Percentiles rank a stretch among this genome's conserved stretches.
phyloP scores from a whole-genome alignment of 92 coral and sea anemone genomes.

The Anthopleura xanthogrammica region DNA sequence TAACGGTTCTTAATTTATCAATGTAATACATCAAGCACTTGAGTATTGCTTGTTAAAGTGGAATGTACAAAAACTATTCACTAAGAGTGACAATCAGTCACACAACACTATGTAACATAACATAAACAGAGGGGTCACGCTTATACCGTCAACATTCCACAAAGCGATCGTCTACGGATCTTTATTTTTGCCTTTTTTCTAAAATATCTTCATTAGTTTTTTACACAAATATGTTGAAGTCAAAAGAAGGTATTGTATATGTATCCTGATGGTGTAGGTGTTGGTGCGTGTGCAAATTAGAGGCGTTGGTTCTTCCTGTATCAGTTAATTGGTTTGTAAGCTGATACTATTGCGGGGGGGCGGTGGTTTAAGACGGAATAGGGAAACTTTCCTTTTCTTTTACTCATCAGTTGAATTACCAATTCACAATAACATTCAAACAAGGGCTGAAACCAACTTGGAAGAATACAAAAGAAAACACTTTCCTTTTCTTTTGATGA shows the following conservation, averaged over 20 bases:
- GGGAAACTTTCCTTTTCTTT: neutral
- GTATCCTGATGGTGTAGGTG: neutral
- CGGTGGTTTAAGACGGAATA: slow-evolving; percentile 18
- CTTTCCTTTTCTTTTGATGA: neutral
- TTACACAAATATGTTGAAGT: neutral
- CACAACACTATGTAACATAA: neutral
- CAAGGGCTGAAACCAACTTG: neutral
- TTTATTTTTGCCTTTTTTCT: neutral
- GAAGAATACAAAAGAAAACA: neutral
- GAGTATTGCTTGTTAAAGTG: neutral
- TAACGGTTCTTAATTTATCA: neutral
- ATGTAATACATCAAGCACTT: neutral
- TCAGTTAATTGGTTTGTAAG: neutral
- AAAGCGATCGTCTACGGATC: neutral
- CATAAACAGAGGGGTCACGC: neutral
- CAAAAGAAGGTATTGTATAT: neutral
- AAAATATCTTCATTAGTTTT: neutral
- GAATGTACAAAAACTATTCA: neutral
- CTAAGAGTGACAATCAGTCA: neutral
- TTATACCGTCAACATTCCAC: neutral
- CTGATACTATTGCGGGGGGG: neutral
- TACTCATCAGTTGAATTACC: neutral
- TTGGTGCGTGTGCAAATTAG: neutral
- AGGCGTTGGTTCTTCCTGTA: slow-evolving; percentile 6
- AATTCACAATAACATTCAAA: neutral